These are phyloP conservation scores for Drosophila nr. fundita DNA, from an alignment of 2,888 invertebrate genomes.

Conservation along the genomic window DNA sequence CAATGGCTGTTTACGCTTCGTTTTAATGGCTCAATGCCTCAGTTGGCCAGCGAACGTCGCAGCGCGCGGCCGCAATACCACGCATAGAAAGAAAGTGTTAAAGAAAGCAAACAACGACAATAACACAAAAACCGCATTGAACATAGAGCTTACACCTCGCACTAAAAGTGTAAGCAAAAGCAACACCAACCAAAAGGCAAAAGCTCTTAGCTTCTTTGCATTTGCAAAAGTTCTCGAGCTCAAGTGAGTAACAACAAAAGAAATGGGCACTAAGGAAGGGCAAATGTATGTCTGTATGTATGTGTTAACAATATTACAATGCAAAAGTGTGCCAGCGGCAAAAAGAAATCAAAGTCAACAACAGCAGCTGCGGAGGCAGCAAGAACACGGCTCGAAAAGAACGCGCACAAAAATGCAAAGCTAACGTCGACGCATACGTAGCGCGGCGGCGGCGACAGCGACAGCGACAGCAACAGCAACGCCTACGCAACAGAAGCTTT, in stretches of 20 bases:
- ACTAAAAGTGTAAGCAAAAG: slow-evolving; percentile 5
- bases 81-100: slow-evolving; percentile 69
- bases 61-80: slow-evolving; percentile 62
- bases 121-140: slow-evolving; percentile 14
- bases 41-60: slow-evolving; percentile 69
- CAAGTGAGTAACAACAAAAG: slow-evolving; percentile 38
- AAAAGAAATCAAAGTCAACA: slow-evolving; percentile 70
- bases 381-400: slow-evolving; percentile 39
- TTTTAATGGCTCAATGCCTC: slow-evolving; percentile 38
- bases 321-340: slow-evolving; percentile 70
- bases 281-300: not conserved
- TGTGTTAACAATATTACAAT: slow-evolving; percentile 33
- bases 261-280: slow-evolving; percentile 13
- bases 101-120: slow-evolving; percentile 41
- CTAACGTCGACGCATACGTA: slow-evolving; percentile 36
- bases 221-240: slow-evolving; percentile 11
- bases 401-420: slow-evolving; percentile 38
- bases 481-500: slow-evolving; percentile 72
- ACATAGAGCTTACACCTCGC: slow-evolving; percentile 6
- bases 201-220: slow-evolving; percentile 6
- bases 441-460: slow-evolving; percentile 7
- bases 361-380: slow-evolving; percentile 20
- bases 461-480: slow-evolving; percentile 28
- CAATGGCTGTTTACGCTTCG: slow-evolving; percentile 36
- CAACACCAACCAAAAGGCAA: slow-evolving; percentile 7